Evolutionary conservation across 2,797 vertebrate genomes (phyloP), one percentile per base, ranked within the genome.

Genomic region (Microchirus variegatus): DNA sequence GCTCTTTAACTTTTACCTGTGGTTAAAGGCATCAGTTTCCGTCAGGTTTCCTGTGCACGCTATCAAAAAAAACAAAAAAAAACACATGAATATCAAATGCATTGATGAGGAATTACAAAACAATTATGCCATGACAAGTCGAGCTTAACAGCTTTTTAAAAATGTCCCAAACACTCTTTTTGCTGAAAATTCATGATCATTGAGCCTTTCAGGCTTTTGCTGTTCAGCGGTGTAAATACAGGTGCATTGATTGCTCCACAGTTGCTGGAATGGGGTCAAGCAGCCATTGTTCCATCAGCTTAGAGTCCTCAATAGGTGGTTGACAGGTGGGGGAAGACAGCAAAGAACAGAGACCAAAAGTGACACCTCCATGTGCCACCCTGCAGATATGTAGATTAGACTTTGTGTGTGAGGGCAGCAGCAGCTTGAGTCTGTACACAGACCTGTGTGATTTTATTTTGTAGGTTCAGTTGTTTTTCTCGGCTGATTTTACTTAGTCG

Each of bases 21-120:
- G 53, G 57, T 22, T 43, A 26, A 81, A 55, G n/a, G 82, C 84
- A 73, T 99, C 95, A 0, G 84, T 89, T 90, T 96, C 94, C 1
- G 87, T 93, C 55, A 90, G 10, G 66, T 88, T 93, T 68, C 82
- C 59, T 15, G 73, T 87, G 55, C 63, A 71, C 59, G 81, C 95
- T 95, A 40, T 10, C 13, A 10, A 45, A 72, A 94, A 70, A 67
- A 63, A 83, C n/a, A 75, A 55, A 83, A 73, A 17, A 70, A 49
- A 17, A 70, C 50, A 57, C n/a, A 11, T 43, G 17, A 78, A 58
- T 53, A 43, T 59, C 4, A 35, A 19, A 70, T 13, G 10, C 13
- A 16, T 44, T 10, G 41, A 38, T 26, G 19, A 15, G 4, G 10
- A 48, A 57, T 41, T 36, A 5, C 19, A 15, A 60, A 13, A 59